These are phyloP conservation scores for Tetropium fuscum DNA, from an alignment of 2,888 invertebrate species.

Conservation along the genomic window DNA sequence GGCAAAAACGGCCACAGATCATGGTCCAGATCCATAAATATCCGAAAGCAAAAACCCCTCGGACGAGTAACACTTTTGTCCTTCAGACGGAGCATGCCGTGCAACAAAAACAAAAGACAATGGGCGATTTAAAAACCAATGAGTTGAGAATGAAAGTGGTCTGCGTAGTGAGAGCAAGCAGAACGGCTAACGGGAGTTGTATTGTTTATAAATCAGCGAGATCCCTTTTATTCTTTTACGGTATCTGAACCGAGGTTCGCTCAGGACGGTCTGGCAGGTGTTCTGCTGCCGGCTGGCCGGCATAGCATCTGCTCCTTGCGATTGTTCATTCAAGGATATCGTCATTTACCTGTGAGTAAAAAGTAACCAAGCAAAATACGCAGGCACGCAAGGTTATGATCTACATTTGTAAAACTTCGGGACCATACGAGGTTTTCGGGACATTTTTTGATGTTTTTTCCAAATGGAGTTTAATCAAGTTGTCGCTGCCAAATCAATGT, in stretches of 20 bases:
- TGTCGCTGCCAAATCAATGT: too few species aligned
- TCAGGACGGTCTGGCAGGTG: conserved; percentile 15
- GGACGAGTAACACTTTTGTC: conserved; percentile 11
- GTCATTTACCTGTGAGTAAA: too few species aligned
- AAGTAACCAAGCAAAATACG: too few species aligned
- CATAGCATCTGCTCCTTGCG: too few species aligned
- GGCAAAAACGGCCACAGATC: too few species aligned
- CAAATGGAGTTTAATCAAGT: too few species aligned
- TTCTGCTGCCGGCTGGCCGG: conserved; percentile 5
- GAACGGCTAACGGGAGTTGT: conserved; percentile 41
- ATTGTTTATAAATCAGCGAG: conserved; percentile 37
- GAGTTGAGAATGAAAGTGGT: conserved; percentile 41
- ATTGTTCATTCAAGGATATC: too few species aligned
- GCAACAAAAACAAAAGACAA: conserved; percentile 2
- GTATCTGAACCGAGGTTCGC: conserved; percentile 33
- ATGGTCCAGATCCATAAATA: conserved; percentile 18
- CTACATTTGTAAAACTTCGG: too few species aligned
- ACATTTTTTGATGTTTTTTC: too few species aligned
- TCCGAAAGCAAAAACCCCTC: conserved; percentile 3
- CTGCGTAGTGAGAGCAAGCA: conserved; percentile 11
- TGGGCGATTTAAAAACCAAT: conserved; percentile 13
- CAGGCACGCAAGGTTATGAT: too few species aligned
- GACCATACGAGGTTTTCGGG: too few species aligned
- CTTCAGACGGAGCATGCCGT: conserved; percentile 3
- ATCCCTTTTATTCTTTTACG: conserved; percentile 40